Percentiles rank a stretch among this genome's conserved stretches.
Conservation (phyloP, 1,140 invertebrate genomes). For the Drosophila biarmipes region DNA sequence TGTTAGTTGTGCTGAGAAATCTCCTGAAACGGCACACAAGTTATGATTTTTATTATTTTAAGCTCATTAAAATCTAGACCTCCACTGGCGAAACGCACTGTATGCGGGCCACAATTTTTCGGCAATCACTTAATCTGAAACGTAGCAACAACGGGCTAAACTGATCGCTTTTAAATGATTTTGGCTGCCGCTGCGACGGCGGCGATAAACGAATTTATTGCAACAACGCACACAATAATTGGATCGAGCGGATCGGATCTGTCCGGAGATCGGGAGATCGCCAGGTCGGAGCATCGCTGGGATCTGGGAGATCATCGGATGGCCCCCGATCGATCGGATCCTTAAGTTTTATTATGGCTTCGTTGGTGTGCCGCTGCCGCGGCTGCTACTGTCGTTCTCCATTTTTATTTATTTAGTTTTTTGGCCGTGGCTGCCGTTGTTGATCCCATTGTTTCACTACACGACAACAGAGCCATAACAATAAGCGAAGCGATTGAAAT, state of each 20-base stretch:
- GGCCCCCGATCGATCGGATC: constrained; percentile 46
- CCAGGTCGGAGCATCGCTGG: constrained; percentile 1
- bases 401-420: constrained; percentile 12
- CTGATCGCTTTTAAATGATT: constrained; percentile 80
- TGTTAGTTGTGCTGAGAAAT: too few relatives aligned
- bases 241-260: constrained; percentile 50
- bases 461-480: constrained; percentile 65
- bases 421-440: constrained; percentile 4
- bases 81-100: constrained; percentile 13
- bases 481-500: constrained; percentile 77
- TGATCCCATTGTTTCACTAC: constrained; percentile 43
- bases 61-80: background rate
- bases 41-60: background rate
- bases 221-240: constrained; percentile 82
- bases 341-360: constrained; percentile 77
- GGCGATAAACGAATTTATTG: constrained; percentile 84
- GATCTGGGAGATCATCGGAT: constrained; percentile 32
- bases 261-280: constrained; percentile 2
- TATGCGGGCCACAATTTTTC: constrained; percentile 23
- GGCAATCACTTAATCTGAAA: constrained; percentile 53
- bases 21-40: too few relatives aligned
- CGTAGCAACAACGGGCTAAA: constrained; percentile 35
- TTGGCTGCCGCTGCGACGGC: constrained; percentile 65
- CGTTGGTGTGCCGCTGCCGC: constrained; percentile 63
- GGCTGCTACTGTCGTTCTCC: constrained; percentile 11